Base-by-base conservation (phyloP, 2,888 invertebrate genomes). In the Acanthosepion lycidas region DNA sequence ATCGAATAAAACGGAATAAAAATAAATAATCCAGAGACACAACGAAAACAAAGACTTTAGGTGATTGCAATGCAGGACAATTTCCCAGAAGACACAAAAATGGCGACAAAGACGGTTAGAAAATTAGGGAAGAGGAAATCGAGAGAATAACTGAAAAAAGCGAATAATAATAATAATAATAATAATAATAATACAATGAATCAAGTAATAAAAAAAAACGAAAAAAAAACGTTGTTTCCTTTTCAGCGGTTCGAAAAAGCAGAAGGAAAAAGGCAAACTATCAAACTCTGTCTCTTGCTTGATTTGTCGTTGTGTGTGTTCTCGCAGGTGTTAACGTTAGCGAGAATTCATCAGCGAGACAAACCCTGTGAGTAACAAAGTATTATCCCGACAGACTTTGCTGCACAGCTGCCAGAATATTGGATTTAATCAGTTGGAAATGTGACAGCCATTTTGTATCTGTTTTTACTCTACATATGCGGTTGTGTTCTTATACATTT, bases 331-430 rank as follows among this genome's bases (percentile, higher is more conserved):
- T 78, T 78, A 78, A n/a, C 78, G 33, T 78, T 78, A 78, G n/a
- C 78, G n/a, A 78, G n/a, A 78, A n/a, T 78, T 78, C n/a, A 78
- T 78, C 78, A 78, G 78, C 78, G 78, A 78, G 78, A 78, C n/a
- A 78, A 78, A 78, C 78, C 78, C 78, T n/a, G 78, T 64, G 64
- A 64, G 64, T 78, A 78, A n/a, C 33, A 78, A n/a, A n/a, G 78
- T 78, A 78, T 78, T 78, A 78, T 78, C 78, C 78, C 78, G 78
- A 78, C n/a, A n/a, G n/a, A 78, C 78, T n/a, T 78, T n/a, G 78
- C n/a, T 1, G 18, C 78, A 78, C 78, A 78, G 78, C 78, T 78
- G 78, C 78, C 78, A 33, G 15, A 78, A n/a, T 78, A 78, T 78
- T 78, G 78, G 78, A 78, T 78, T 78, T 33, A 78, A 78, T 78